Evolutionary conservation across 2,797 vertebrate genomes (phyloP).

Genomic region (Dendrocincla tyrannina): DNA sequence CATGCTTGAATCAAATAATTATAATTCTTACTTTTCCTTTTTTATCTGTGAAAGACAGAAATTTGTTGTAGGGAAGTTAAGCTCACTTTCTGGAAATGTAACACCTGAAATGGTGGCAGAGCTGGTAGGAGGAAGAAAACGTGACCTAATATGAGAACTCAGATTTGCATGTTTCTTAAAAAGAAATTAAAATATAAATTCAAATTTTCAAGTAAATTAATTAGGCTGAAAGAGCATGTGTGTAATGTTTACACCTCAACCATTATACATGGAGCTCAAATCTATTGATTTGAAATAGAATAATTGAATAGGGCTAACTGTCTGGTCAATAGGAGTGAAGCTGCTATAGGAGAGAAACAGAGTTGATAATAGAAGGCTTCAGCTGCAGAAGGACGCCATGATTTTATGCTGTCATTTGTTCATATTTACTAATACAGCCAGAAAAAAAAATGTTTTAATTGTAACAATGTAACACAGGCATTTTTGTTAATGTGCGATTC

Average conservation of each 20-base stretch:
- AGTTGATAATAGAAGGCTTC: slow-evolving; percentile 40
- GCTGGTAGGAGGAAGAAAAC: not conserved
- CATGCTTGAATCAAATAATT: slow-evolving; percentile 17
- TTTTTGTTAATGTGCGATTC: not conserved
- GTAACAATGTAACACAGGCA: not conserved
- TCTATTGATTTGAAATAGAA: slow-evolving; percentile 71
- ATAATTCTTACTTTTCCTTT: not conserved
- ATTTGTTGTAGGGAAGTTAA: not conserved
- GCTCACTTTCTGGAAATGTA: not conserved
- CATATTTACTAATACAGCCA: slow-evolving; percentile 23
- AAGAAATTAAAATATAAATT: not conserved
- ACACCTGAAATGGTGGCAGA: not conserved
- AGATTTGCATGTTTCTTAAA: not conserved
- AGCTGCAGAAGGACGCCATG: slow-evolving; percentile 1
- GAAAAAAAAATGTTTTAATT: not conserved
- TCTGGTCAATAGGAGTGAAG: slow-evolving; percentile 59
- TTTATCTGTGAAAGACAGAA: not conserved
- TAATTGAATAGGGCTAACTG: slow-evolving; percentile 73
- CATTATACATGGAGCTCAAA: slow-evolving; percentile 20
- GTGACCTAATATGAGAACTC: not conserved
- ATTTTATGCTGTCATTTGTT: slow-evolving; percentile 64
- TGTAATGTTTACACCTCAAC: slow-evolving; percentile 38
- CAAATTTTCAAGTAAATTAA: not conserved
- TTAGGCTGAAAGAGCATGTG: slow-evolving; percentile 5
- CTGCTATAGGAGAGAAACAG: slow-evolving; percentile 1